A percentile compares a stretch with the other conserved stretches of the same genome.
Evolutionary conservation across 2,797 vertebrate genomes (phyloP).

Genomic region (Myotis findleyi): DNA sequence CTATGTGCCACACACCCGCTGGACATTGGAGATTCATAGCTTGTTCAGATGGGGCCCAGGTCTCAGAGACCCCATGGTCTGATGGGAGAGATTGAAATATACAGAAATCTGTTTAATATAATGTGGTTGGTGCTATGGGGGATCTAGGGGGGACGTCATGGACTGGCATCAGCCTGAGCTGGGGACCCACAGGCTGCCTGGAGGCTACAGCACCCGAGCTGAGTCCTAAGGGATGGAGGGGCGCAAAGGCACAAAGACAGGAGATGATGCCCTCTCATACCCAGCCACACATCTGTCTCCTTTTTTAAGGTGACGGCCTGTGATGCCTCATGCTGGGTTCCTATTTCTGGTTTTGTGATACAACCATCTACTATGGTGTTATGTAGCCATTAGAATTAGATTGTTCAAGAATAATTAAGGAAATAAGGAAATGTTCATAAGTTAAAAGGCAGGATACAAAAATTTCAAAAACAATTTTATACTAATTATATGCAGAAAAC

Average conservation of each 20-base stretch:
- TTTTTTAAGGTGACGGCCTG: not conserved
- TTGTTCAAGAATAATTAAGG: not conserved
- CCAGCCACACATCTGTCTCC: not conserved
- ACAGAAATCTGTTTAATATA: not conserved
- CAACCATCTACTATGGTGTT: not conserved
- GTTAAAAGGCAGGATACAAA: constrained; percentile 22
- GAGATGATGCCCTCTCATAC: not conserved
- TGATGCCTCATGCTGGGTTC: not conserved
- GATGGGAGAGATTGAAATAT: not conserved
- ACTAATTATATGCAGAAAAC: constrained; percentile 8
- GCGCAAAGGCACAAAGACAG: not conserved
- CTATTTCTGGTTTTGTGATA: not conserved
- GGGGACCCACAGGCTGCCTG: not conserved
- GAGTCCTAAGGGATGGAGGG: not conserved
- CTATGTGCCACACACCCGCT: not conserved
- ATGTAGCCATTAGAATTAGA: not conserved
- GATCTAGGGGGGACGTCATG: not conserved
- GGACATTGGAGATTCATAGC: not conserved
- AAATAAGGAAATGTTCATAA: not conserved
- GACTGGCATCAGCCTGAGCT: not conserved
- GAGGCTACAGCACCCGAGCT: not conserved
- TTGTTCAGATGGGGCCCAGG: not conserved
- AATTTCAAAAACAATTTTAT: not conserved
- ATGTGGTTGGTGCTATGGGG: rapidly evolving
- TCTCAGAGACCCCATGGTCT: not conserved